Conservation (phyloP, 2,113 vertebrate genomes). For the Odocoileus hemionus region DNA sequence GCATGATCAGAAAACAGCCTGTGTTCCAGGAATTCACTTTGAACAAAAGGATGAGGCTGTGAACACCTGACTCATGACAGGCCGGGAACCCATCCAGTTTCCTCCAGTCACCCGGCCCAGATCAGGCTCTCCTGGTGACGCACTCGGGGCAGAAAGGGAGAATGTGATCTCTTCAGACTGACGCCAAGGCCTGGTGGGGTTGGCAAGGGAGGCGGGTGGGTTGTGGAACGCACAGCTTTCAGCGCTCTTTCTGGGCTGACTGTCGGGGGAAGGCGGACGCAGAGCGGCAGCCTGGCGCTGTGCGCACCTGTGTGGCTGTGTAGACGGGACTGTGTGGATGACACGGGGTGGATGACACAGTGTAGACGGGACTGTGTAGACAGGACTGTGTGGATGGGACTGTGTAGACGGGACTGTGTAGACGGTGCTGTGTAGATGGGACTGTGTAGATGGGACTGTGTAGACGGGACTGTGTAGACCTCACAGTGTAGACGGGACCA, state of each 20-base stretch:
- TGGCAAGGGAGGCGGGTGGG: neutral
- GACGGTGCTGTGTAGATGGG: no score
- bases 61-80: conserved; percentile 57
- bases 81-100: conserved; percentile 51
- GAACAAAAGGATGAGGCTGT: conserved; percentile 42
- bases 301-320: neutral
- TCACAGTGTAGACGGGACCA: fast-evolving
- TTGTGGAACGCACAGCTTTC: neutral
- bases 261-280: neutral
- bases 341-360: no score
- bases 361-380: neutral
- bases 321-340: no score
- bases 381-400: fast-evolving
- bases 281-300: neutral
- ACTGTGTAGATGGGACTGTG: fast-evolving
- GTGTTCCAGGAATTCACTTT: conserved; percentile 57
- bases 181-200: neutral
- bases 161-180: neutral
- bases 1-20: conserved; percentile 26
- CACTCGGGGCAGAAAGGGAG: neutral
- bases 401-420: fast-evolving
- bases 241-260: neutral
- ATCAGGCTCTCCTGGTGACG: neutral
- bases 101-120: conserved; percentile 28
- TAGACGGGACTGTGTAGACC: fast-evolving